These are phyloP conservation scores for Brachycybe producta DNA, from an alignment of 2,888 invertebrate genomes.

Conservation along the genomic window DNA sequence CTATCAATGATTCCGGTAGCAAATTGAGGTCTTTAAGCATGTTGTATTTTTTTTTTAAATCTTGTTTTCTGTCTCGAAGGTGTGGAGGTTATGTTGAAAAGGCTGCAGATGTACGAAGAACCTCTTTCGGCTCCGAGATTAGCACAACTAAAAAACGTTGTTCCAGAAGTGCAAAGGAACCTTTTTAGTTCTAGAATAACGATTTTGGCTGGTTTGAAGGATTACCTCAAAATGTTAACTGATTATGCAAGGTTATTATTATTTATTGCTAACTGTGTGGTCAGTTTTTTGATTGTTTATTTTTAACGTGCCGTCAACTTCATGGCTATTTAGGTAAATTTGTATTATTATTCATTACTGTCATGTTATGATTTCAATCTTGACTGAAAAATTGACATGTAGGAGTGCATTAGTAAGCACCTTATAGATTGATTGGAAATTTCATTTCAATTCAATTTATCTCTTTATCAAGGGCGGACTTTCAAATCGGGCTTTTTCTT, in stretches of 20 bases:
- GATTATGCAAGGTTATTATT: constrained; percentile 39
- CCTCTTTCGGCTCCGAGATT: constrained; percentile 46
- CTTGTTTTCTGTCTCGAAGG: neutral
- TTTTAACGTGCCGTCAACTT: too few species aligned
- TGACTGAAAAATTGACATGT: too few species aligned
- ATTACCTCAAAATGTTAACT: constrained; percentile 38
- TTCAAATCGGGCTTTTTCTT: too few species aligned
- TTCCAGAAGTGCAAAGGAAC: constrained; percentile 36
- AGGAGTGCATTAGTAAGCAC: too few species aligned
- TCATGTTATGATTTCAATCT: neutral
- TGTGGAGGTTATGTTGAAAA: constrained; percentile 24
- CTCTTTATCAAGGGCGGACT: too few species aligned
- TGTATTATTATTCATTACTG: neutral
- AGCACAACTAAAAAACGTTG: constrained; percentile 35
- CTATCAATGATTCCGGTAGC: neutral
- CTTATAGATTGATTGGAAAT: too few species aligned
- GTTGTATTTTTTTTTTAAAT: neutral
- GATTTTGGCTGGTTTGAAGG: constrained; percentile 36
- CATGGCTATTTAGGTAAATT: constrained; percentile 20
- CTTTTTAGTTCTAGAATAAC: constrained; percentile 35
- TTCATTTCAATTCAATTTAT: too few species aligned
- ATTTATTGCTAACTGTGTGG: too few species aligned
- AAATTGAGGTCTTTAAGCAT: neutral
- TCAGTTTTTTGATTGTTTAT: too few species aligned
- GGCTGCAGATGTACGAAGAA: constrained; percentile 42